Conservation (phyloP, 2,888 invertebrate species). For the Melipona beecheii region DNA sequence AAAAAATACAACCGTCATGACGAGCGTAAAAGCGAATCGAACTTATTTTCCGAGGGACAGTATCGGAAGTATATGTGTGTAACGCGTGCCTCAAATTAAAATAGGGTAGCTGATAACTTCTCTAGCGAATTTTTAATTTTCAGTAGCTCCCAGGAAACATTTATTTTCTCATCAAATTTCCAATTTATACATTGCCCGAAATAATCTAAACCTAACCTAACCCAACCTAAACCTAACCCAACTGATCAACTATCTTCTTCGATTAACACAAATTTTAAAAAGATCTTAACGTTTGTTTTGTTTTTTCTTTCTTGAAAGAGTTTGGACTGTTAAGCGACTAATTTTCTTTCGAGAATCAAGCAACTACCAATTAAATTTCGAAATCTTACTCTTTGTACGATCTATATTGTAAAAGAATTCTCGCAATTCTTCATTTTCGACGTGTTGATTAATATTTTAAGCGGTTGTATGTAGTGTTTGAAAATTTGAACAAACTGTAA, state of each 20-base stretch:
- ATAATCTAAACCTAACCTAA: too few relatives aligned
- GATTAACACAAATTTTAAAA: not conserved
- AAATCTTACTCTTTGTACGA: not conserved
- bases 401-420: slow-evolving; percentile 13
- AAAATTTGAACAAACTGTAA: not conserved
- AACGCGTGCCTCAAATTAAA: slow-evolving; percentile 38
- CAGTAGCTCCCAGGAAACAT: slow-evolving; percentile 2
- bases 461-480: not conserved
- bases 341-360: not conserved
- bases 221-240: too few relatives aligned
- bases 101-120: slow-evolving; percentile 27
- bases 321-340: not conserved
- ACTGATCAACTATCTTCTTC: not conserved
- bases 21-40: not conserved
- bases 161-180: slow-evolving; percentile 27
- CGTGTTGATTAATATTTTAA: not conserved
- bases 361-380: not conserved
- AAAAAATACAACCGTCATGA: not conserved
- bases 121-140: not conserved
- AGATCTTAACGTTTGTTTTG: not conserved
- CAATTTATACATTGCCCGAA: not conserved
- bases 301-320: too few relatives aligned
- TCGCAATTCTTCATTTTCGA: not conserved
- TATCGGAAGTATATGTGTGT: slow-evolving; percentile 21
- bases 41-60: slow-evolving; percentile 18